Evolutionary conservation across 2,113 vertebrate genomes (phyloP).

Genomic region (Pelodiscus sinensis): DNA sequence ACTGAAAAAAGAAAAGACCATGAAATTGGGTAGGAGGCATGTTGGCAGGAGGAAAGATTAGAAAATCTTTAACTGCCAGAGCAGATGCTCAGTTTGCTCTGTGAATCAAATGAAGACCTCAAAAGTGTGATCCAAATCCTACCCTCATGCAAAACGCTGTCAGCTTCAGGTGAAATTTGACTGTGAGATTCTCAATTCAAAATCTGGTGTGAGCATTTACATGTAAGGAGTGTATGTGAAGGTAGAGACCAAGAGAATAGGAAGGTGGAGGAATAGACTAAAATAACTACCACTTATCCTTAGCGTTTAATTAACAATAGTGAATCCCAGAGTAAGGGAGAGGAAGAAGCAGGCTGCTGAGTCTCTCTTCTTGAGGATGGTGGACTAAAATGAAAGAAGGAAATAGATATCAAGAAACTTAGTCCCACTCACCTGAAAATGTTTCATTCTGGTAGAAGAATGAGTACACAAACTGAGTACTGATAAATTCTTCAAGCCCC

Average conservation of each 20-base stretch:
- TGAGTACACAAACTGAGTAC: neutral
- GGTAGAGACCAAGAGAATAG: accelerated
- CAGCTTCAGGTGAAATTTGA: neutral
- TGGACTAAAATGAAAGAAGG: neutral
- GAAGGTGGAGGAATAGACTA: neutral
- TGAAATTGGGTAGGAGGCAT: neutral
- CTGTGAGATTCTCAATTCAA: neutral
- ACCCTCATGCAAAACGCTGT: neutral
- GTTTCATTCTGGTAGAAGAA: neutral
- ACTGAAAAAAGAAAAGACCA: neutral
- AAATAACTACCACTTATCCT: accelerated
- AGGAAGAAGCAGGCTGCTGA: neutral
- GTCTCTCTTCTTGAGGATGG: neutral
- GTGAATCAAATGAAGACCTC: neutral
- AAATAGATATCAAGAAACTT: neutral
- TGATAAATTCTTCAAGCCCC: neutral
- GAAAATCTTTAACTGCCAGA: neutral
- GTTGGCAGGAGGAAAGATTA: neutral
- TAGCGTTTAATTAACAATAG: neutral
- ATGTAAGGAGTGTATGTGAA: neutral
- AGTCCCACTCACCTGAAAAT: neutral
- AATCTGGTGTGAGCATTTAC: accelerated
- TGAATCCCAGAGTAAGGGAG: neutral
- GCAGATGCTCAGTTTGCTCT: neutral
- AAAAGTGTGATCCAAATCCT: neutral